Percentiles rank a stretch among this genome's conserved stretches.
These are phyloP conservation scores for Apotomis capreana DNA, from an alignment of 2,888 invertebrate genomes.

Conservation along the genomic window DNA sequence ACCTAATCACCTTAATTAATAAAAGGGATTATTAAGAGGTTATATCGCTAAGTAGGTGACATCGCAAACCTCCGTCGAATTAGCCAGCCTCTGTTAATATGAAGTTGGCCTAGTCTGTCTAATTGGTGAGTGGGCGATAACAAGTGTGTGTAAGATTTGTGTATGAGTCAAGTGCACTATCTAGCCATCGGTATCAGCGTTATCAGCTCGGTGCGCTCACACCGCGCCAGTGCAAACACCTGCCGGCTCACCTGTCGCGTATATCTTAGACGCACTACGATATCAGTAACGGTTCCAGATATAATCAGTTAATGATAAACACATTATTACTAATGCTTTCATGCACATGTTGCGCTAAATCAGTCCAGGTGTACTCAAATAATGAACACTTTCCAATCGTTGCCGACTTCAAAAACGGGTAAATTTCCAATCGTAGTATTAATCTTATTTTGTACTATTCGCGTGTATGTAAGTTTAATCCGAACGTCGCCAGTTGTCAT, in stretches of 20 bases:
- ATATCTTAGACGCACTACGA: conserved; percentile 51
- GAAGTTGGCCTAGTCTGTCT: conserved; percentile 1
- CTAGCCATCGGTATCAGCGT: conserved; percentile 64
- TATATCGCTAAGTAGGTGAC: too few species aligned
- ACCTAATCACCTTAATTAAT: too few species aligned
- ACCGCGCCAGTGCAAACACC: conserved; percentile 78
- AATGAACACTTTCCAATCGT: too few species aligned
- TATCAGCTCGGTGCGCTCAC: conserved; percentile 68
- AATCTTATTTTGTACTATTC: too few species aligned
- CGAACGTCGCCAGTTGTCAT: too few species aligned
- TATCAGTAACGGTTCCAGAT: conserved; percentile 32
- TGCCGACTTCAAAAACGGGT: too few species aligned
- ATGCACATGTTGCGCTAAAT: background rate
- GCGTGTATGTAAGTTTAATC: too few species aligned
- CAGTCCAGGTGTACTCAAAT: background rate
- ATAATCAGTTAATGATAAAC: conserved; percentile 26
- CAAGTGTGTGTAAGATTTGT: conserved; percentile 18
- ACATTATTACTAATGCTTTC: conserved; percentile 5
- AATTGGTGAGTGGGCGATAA: conserved; percentile 25
- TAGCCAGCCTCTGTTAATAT: background rate
- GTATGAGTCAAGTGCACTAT: conserved; percentile 14
- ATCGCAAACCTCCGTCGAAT: too few species aligned
- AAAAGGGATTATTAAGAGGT: too few species aligned
- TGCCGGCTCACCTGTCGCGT: conserved; percentile 72
- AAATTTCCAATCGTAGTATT: too few species aligned